Base-by-base conservation (phyloP, 2,113 vertebrate species). In the Laticauda colubrina region DNA sequence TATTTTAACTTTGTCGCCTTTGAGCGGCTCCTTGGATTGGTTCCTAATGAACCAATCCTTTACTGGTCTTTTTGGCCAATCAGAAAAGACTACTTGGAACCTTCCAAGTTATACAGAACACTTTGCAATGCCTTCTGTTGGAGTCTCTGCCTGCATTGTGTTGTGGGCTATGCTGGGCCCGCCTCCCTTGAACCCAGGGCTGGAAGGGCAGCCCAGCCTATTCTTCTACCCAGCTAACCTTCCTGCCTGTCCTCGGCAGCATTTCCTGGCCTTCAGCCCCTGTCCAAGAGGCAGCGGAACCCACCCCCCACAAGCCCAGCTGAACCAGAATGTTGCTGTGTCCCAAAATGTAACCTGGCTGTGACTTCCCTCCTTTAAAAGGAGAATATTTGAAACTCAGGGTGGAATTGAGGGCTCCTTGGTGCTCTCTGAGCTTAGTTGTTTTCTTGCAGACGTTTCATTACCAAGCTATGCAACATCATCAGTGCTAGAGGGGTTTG, bases 81-180 rank as follows among this genome's bases (percentile, higher is more conserved):
- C 34, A 39, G 34, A 39, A 39, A 39, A 39, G 34, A 39, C 34
- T 39, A 39, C 34, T 39, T 39, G 34, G 34, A 39, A 39, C 34
- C 34, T 39, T 39, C 34, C 34, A 39, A 39, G 34, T 39, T 39
- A 39, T 39, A 39, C 34, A 39, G 34, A 39, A 39, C 34, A 39
- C 34, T 39, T 39, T 89, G 93, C 92, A 95, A 88, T 54, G 90
- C 96, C 95, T 94, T 96, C 96, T 97, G 96, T 95, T 93, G 0
- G 92, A 23, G 0, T 1, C 93, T 91, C 81, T 14, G 0, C 85
- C 64, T 87, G 94, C 90, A 96, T 94, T 96, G 96, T 95, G 89
- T 94, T 0, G 1, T 92, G 85, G 6, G 93, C 91, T 86, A 11
- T 14, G 59, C 0, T 88, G 5, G 21, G 90, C 88, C 94, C 95